Evolutionary conservation across 2,113 vertebrate species (phyloP).

Genomic region (Cygnus atratus): DNA sequence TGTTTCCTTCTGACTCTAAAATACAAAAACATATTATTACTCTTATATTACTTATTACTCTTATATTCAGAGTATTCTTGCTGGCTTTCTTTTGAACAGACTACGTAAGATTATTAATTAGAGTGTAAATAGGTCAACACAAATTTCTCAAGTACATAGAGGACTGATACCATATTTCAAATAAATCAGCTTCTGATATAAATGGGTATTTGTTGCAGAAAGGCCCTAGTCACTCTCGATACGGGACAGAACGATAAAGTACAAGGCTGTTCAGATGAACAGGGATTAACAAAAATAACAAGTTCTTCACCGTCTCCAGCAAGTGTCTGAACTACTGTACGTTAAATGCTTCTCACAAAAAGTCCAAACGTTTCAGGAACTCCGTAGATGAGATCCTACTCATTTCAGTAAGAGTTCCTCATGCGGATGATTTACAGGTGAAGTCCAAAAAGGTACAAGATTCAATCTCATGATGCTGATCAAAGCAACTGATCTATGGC

Average conservation of each 20-base stretch:
- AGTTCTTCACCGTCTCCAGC: neutral
- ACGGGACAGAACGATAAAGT: neutral
- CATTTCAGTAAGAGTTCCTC: neutral
- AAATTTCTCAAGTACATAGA: neutral
- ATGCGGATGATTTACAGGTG: neutral
- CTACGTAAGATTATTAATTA: too few species aligned
- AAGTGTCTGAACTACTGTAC: neutral
- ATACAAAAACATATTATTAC: too few species aligned
- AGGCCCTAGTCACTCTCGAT: too few species aligned
- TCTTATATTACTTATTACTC: too few species aligned
- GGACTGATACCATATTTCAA: neutral
- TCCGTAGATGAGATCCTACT: neutral
- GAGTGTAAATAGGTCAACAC: neutral
- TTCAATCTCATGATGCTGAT: neutral
- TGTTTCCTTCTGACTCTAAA: neutral
- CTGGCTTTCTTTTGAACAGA: too few species aligned
- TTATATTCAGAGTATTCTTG: neutral
- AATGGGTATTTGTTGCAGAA: neutral
- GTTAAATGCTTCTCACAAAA: neutral
- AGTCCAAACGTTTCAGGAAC: neutral
- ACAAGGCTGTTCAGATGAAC: neutral
- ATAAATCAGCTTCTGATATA: neutral
- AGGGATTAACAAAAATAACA: neutral
- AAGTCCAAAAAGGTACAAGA: neutral
- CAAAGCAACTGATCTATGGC: neutral